Evolutionary conservation across 2,113 vertebrate species (phyloP), one percentile per base, ranked within the genome.

Genomic region (Phyllostomus discolor): DNA sequence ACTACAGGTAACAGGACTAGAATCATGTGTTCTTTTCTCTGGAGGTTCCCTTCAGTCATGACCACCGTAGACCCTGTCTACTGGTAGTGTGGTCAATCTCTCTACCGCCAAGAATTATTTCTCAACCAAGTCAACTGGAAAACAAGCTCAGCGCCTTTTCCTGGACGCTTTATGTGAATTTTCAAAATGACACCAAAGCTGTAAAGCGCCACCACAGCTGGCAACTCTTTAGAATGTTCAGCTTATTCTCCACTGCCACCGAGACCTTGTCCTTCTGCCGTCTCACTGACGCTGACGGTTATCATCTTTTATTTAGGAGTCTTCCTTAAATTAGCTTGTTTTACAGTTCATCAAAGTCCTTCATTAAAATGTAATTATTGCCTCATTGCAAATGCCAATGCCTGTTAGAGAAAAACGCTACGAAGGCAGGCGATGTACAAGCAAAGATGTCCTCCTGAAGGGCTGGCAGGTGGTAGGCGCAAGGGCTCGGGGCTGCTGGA

Each of bases 341-440:
- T 91, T 93, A 67, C 26, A 76, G 52, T 75, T 86, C 79, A 85
- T 17, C 8, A 24, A 75, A 70, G 48, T 66, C 93, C 72, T 31
- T 97, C 43, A 41, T 66, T 66, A 70, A 97, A 86, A 90, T 87
- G 75, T 4, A 73, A 91, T 80, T 90, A 78, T 70, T 66, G 80
- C 20, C 48, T 86, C 31, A 28, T 0, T 88, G 67, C 88, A 97
- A 90, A 72, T 88, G 48, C 72, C 46, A 75, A 38, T 67, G 33
- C 43, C 31, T 88, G 38, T 35, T 67, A 95, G 70, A 81, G 35
- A n/a, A 6, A 66, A 70, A 43, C 50, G 10, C 46, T 66, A 82
- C 5, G 59, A 67, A 86, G 50, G 19, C 2, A 76, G 84, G 12
- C 69, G n/a, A 43, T 12, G 1, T 72, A 89, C 11, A 86, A 86